phyloP scores from a whole-genome alignment of 1,140 invertebrate species.

The Trichonephila clavata region DNA sequence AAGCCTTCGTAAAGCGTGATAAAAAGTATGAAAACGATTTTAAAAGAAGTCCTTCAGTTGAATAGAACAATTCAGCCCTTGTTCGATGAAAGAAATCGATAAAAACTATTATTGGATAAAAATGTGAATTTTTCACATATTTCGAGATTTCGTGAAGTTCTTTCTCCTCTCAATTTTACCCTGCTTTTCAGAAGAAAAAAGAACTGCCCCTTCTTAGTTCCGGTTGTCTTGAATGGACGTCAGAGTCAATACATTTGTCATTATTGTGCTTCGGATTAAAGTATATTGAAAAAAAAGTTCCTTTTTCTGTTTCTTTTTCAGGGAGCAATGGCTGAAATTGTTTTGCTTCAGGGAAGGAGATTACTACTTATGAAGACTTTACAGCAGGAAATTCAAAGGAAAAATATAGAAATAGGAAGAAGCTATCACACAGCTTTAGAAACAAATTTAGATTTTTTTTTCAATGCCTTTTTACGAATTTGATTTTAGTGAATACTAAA shows the following conservation, averaged over 20 bases:
- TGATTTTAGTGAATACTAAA: not conserved
- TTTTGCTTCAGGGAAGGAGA: not conserved
- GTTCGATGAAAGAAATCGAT: slow-evolving; percentile 35
- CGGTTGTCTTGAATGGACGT: slow-evolving; percentile 22
- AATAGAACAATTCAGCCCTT: not conserved
- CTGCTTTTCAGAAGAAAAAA: not conserved
- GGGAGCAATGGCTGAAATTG: not conserved
- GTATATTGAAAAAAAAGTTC: not conserved
- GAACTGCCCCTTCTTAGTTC: not conserved
- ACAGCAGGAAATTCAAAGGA: not conserved
- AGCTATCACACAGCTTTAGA: not conserved
- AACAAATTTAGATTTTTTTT: not conserved
- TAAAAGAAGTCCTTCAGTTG: not conserved
- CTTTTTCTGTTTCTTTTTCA: not conserved
- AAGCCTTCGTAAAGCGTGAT: too few relatives aligned
- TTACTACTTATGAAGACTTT: not conserved
- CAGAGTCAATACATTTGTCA: slow-evolving; percentile 26
- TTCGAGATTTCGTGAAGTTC: slow-evolving; percentile 18
- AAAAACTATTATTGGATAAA: slow-evolving; percentile 54
- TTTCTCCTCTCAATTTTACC: not conserved
- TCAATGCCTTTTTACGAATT: not conserved
- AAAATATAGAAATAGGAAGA: not conserved
- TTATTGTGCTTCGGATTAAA: slow-evolving; percentile 16
- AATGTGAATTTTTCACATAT: slow-evolving; percentile 45
- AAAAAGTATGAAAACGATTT: not conserved